These are phyloP conservation scores for Caiman crocodilus DNA, from an alignment of 2,797 vertebrate species.

Conservation along the genomic window DNA sequence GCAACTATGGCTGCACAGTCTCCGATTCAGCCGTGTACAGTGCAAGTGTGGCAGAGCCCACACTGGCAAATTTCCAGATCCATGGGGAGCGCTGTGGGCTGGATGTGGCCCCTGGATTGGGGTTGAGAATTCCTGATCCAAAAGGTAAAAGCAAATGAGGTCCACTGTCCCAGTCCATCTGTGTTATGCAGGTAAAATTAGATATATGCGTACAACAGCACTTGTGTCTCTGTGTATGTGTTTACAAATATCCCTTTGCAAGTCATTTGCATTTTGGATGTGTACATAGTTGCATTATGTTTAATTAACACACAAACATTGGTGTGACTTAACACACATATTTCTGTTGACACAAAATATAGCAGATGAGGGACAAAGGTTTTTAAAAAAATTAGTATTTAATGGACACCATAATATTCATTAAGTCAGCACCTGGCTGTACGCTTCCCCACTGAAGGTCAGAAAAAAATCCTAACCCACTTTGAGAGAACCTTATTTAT, in stretches of 20 bases:
- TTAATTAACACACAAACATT: not conserved
- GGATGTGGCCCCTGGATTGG: no score
- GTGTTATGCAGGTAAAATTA: not conserved
- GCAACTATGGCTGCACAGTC: no score
- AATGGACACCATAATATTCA: not conserved
- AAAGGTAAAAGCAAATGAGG: not conserved
- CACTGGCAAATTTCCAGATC: no score
- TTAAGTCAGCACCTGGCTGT: not conserved
- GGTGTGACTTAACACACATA: not conserved
- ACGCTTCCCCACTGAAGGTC: not conserved
- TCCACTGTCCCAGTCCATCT: not conserved
- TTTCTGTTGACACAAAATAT: not conserved
- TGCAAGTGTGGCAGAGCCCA: no score
- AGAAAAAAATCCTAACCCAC: conserved; percentile 24
- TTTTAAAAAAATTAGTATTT: not conserved
- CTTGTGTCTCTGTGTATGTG: not conserved
- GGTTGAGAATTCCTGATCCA: no score
- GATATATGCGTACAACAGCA: not conserved
- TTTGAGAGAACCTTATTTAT: not conserved
- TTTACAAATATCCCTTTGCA: not conserved
- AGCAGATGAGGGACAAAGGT: not conserved
- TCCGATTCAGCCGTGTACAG: no score
- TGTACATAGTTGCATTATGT: not conserved
- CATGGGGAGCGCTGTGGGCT: no score
- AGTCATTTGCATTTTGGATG: not conserved